Conservation (phyloP, 1,140 invertebrate species). For the Ditylenchus dipsaci region DNA sequence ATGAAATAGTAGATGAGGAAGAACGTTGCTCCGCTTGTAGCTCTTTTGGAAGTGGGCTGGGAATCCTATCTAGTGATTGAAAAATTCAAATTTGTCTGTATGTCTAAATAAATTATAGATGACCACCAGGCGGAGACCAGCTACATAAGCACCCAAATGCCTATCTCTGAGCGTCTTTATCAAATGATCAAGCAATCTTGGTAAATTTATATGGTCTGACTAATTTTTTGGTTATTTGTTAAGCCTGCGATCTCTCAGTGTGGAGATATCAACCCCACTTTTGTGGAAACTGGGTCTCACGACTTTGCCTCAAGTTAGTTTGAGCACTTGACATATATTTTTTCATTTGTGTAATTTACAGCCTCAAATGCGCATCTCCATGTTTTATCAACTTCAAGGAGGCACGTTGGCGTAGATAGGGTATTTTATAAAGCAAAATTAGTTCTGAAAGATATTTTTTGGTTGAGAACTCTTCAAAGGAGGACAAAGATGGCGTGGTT, state of each 20-base stretch:
- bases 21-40: conserved; percentile 37
- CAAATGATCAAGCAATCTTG: conserved; percentile 39
- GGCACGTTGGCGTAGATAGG: no score
- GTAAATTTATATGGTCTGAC: no score
- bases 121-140: conserved; percentile 39
- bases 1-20: conserved; percentile 39
- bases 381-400: no score
- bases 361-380: no score
- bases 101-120: not conserved
- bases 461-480: not conserved
- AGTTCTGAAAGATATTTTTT: no score
- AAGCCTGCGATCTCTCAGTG: conserved; percentile 26
- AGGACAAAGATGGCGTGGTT: conserved; percentile 33
- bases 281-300: conserved; percentile 8
- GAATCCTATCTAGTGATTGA: conserved; percentile 22
- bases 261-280: conserved; percentile 35
- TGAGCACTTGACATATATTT: not conserved
- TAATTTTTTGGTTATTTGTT: no score
- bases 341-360: not conserved
- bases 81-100: no score
- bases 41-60: conserved; percentile 31
- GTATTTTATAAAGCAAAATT: not conserved
- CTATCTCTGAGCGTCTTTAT: conserved; percentile 31
- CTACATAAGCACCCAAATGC: conserved; percentile 39
- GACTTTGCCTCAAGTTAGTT: not conserved